Percentiles rank a stretch among this genome's conserved stretches.
phyloP scores from a whole-genome alignment of 2,797 vertebrate genomes.

The Synaphobranchus kaupii region DNA sequence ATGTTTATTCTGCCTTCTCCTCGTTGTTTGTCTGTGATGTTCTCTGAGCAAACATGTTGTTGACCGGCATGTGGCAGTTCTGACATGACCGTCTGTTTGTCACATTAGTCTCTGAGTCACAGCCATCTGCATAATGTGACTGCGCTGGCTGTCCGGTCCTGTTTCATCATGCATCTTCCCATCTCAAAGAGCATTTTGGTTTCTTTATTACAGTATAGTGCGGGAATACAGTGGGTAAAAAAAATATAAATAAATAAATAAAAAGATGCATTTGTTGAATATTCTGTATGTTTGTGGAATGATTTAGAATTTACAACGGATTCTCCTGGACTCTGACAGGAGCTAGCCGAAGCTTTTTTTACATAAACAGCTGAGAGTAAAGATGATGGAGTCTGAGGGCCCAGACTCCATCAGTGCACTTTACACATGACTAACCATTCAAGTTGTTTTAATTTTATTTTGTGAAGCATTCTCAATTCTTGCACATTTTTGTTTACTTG shows the following conservation, averaged over 20 bases:
- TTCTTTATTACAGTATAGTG: too few species aligned
- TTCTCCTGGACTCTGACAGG: neutral
- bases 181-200: neutral
- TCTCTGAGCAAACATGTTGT: conserved; percentile 58
- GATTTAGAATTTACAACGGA: neutral
- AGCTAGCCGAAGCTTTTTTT: neutral
- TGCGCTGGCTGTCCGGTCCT: conserved; percentile 49
- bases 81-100: neutral
- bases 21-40: neutral
- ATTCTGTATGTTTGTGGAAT: neutral
- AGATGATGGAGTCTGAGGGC: neutral
- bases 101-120: conserved; percentile 58
- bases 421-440: neutral
- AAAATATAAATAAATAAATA: neutral
- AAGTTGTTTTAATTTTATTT: too few species aligned
- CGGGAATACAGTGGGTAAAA: neutral
- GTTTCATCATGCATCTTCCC: conserved; percentile 35
- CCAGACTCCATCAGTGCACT: neutral
- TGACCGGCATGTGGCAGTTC: conserved; percentile 46
- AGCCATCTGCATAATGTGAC: conserved; percentile 41
- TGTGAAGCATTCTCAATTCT: too few species aligned
- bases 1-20: neutral
- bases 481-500: neutral
- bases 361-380: neutral
- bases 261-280: neutral